Evolutionary conservation across 2,797 vertebrate species (phyloP).

Genomic region (Petrocephalus sullivani): DNA sequence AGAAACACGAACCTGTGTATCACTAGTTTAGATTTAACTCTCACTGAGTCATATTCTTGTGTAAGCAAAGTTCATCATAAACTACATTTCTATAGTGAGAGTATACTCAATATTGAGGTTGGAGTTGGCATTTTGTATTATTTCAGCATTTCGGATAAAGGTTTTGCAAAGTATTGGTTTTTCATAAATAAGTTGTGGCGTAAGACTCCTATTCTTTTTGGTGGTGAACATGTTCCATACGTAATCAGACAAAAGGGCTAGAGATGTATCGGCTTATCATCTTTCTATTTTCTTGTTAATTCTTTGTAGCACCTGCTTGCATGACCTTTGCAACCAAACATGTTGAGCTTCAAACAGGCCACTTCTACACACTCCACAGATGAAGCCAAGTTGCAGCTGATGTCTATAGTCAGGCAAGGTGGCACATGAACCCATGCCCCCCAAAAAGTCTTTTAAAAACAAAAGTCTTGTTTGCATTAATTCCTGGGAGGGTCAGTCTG

Average conservation of each 20-base stretch:
- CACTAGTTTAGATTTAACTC: background rate
- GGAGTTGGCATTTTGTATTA: background rate
- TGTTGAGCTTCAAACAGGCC: slow-evolving; percentile 44
- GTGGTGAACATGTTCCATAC: background rate
- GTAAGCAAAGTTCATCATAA: background rate
- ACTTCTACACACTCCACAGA: slow-evolving; percentile 32
- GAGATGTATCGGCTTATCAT: background rate
- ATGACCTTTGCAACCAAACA: slow-evolving; percentile 48
- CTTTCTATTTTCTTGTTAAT: background rate
- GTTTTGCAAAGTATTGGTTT: background rate
- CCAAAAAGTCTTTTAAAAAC: background rate
- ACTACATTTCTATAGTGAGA: background rate
- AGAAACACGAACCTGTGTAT: background rate
- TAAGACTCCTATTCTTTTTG: background rate
- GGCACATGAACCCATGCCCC: background rate
- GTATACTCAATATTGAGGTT: background rate
- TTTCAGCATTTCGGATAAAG: background rate
- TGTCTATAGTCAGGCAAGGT: background rate
- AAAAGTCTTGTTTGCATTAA: slow-evolving; percentile 22
- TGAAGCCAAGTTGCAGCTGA: slow-evolving; percentile 43
- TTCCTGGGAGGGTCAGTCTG: slow-evolving; percentile 8
- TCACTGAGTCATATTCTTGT: background rate
- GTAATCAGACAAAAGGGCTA: background rate
- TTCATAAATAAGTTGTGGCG: background rate
- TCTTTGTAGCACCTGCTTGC: background rate